These are phyloP conservation scores for Gandaritis pyraliata DNA, from an alignment of 2,888 invertebrate genomes.

Conservation along the genomic window DNA sequence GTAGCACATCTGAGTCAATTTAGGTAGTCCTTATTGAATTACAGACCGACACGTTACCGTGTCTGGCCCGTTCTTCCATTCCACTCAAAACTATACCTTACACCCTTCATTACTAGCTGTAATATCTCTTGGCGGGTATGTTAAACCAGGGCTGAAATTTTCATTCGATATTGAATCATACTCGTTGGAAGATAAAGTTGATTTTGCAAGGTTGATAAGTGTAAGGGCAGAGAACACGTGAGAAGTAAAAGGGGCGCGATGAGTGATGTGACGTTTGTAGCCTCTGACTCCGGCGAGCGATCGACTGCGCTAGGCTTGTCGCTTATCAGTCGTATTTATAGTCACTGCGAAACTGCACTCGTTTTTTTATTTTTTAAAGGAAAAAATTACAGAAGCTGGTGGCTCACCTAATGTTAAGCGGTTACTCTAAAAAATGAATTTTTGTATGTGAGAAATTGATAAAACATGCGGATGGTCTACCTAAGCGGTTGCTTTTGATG, in stretches of 20 bases:
- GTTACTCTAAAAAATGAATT: too few species aligned
- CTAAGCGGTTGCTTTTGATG: too few species aligned
- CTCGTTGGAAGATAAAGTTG: constrained; percentile 34
- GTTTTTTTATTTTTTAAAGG: neutral
- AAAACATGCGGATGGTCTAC: too few species aligned
- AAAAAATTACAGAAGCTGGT: too few species aligned
- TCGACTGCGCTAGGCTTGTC: constrained; percentile 53
- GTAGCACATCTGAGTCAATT: constrained; percentile 78
- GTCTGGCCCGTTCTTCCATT: constrained; percentile 49
- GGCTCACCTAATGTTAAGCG: too few species aligned
- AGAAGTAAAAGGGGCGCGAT: constrained; percentile 69
- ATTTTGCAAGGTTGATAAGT: constrained; percentile 45
- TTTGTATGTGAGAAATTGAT: too few species aligned
- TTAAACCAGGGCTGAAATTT: neutral
- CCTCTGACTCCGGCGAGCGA: constrained; percentile 72
- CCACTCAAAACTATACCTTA: constrained; percentile 39
- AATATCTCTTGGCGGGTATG: constrained; percentile 25
- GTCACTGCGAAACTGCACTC: constrained; percentile 31
- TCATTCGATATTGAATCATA: constrained; percentile 34
- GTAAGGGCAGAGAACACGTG: constrained; percentile 59
- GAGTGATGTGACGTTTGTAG: constrained; percentile 76
- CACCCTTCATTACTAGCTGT: neutral
- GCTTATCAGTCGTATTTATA: constrained; percentile 55
- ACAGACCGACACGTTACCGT: constrained; percentile 75
- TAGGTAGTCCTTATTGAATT: constrained; percentile 81